Evolutionary conservation across 1,140 invertebrate genomes (phyloP).

Genomic region (Sitobion miscanthi): DNA sequence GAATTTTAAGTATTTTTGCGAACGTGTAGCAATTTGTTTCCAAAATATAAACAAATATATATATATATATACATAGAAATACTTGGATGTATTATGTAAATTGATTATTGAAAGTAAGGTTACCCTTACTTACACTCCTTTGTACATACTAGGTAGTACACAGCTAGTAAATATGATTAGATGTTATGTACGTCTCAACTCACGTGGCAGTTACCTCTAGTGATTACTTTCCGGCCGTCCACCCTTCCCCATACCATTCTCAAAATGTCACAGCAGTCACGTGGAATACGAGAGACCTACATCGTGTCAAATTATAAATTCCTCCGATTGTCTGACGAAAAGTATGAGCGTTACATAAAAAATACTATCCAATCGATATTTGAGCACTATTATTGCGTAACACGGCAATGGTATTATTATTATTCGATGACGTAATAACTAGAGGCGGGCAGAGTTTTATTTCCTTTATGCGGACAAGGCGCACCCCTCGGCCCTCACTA

Average conservation of each 20-base stretch:
- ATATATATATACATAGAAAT: slow-evolving; percentile 10
- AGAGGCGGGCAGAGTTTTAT: background rate
- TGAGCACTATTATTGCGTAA: background rate
- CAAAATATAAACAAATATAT: slow-evolving; percentile 31
- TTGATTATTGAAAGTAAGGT: background rate
- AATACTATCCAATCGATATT: background rate
- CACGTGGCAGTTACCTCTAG: background rate
- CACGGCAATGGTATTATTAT: background rate
- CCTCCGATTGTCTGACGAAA: background rate
- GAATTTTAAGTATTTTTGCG: slow-evolving; percentile 1
- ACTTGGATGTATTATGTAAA: background rate
- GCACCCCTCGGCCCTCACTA: background rate
- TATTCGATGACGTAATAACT: background rate
- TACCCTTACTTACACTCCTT: background rate
- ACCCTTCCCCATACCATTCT: background rate
- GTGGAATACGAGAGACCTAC: background rate
- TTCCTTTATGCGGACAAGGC: background rate
- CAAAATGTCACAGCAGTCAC: background rate
- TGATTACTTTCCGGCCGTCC: background rate
- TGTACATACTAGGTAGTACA: background rate
- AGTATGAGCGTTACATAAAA: background rate
- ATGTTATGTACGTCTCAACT: background rate
- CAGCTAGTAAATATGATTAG: background rate
- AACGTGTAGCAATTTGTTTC: slow-evolving; percentile 39
- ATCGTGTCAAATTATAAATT: background rate